Evolutionary conservation across 2,113 vertebrate genomes (phyloP).

Genomic region (Gambusia holbrooki): DNA sequence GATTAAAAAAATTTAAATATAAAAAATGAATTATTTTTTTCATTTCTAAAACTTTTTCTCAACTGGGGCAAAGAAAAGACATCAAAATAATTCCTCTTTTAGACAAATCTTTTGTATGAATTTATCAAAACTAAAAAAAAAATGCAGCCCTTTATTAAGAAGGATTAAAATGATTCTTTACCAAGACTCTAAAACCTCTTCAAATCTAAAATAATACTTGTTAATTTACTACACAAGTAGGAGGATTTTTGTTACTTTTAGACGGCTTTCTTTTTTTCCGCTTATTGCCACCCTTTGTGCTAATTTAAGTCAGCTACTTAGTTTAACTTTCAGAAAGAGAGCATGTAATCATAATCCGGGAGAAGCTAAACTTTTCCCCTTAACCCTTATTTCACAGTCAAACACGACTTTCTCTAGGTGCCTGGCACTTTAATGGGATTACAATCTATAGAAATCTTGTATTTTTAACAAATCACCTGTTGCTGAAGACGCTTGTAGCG

Average conservation of each 20-base stretch:
- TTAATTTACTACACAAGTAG: conserved; percentile 1
- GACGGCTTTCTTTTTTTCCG: background rate
- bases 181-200: background rate
- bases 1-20: background rate
- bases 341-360: conserved; percentile 1
- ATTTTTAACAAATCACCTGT: conserved; percentile 47
- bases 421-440: conserved; percentile 30
- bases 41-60: background rate
- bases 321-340: conserved; percentile 5
- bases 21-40: background rate
- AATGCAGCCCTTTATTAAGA: background rate
- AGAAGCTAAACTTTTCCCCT: conserved; percentile 21
- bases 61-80: no score
- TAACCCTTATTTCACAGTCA: conserved; percentile 1
- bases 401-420: conserved; percentile 1
- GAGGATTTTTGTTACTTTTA: conserved; percentile 19
- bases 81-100: no score
- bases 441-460: background rate
- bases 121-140: no score
- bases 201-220: conserved; percentile 8
- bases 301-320: background rate
- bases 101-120: background rate
- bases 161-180: background rate
- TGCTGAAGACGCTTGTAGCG: conserved; percentile 29
- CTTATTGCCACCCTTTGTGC: conserved; percentile 16